Base-by-base conservation (phyloP, 2,797 vertebrate species). In the Pachyuromys duprasi region DNA sequence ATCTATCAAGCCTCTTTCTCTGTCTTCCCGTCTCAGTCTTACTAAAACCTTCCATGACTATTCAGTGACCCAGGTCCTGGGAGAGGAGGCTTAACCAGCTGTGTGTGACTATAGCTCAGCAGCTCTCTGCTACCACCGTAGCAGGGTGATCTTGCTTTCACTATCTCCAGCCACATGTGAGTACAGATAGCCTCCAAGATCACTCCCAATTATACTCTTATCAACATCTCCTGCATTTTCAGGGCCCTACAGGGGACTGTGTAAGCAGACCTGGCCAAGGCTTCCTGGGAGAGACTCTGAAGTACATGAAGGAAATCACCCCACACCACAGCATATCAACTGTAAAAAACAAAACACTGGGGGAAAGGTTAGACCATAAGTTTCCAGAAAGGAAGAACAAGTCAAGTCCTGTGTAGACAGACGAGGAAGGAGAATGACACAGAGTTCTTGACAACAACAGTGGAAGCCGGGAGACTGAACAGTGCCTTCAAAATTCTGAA, bases 401-500 rank as follows among this genome's bases (percentile, higher is more conserved):
- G 49, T 49, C 45, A 49, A 80, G 39, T 70, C 65, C 76, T 9
- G 33, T 42, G 39, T 74, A 80, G 76, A 92, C 88, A 28, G 36
- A 86, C 72, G 28, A 7, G 62, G 78, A 91, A 89, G 81, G 33
- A 91, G 69, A 93, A 89, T 17, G 20, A 14, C 80, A 90, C 13
- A 65, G 72, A 92, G 33, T 94, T 91, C 62, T 94, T 83, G 63
- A 72, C 8, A 90, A 74, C 79, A 84, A 36, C 55, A 72, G 69
- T 55, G 74, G 94, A 91, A 90, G 82, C 90, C 55, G 42, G n/a
- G 53, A 67, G 24, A 89, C 70, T n/a, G 89, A 91, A 82, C 17
- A 9, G 60, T 70, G 84, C 80, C 75, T 95, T 75, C 12, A 69
- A 95, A 91, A 84, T 94, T 90, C 90, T 75, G 12, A 89, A 55